phyloP scores from a whole-genome alignment of 2,797 vertebrate genomes.

The Gymnocypris eckloni region DNA sequence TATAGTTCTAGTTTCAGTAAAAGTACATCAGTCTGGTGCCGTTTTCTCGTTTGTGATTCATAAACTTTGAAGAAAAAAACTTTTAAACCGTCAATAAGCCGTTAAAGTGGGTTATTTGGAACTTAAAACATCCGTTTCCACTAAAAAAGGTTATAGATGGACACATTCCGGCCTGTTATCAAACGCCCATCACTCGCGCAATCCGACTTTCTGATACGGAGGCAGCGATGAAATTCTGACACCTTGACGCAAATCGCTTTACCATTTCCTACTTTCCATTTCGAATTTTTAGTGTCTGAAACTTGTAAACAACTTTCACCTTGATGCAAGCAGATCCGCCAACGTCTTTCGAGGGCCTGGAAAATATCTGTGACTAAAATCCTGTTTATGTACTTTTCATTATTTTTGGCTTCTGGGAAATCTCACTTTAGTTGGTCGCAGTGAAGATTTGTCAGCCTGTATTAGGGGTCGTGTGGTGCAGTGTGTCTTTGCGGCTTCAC shows the following conservation, averaged over 20 bases:
- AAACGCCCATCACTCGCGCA: neutral
- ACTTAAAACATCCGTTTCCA: neutral
- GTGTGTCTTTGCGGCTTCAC: neutral
- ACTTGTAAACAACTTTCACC: conserved; percentile 60
- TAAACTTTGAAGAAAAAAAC: neutral
- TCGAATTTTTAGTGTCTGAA: conserved; percentile 54
- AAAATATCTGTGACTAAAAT: conserved; percentile 60
- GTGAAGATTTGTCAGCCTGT: neutral
- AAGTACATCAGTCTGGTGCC: neutral
- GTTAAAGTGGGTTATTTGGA: neutral
- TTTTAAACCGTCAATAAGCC: neutral
- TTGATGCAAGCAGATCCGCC: conserved; percentile 40
- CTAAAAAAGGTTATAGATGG: neutral
- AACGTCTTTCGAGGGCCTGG: conserved; percentile 50
- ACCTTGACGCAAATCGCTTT: conserved; percentile 50
- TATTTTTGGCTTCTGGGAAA: conserved; percentile 17
- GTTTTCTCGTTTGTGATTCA: neutral
- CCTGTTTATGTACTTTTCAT: conserved; percentile 49
- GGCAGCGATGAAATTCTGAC: conserved; percentile 24
- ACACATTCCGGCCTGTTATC: neutral
- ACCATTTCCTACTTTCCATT: conserved; percentile 60
- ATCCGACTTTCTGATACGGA: conserved; percentile 4
- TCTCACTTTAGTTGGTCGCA: neutral
- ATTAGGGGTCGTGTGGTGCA: neutral
- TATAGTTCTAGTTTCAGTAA: conserved; percentile 1